These are phyloP conservation scores for Mastacembelus armatus DNA, from an alignment of 2,797 vertebrate genomes.

Conservation along the genomic window DNA sequence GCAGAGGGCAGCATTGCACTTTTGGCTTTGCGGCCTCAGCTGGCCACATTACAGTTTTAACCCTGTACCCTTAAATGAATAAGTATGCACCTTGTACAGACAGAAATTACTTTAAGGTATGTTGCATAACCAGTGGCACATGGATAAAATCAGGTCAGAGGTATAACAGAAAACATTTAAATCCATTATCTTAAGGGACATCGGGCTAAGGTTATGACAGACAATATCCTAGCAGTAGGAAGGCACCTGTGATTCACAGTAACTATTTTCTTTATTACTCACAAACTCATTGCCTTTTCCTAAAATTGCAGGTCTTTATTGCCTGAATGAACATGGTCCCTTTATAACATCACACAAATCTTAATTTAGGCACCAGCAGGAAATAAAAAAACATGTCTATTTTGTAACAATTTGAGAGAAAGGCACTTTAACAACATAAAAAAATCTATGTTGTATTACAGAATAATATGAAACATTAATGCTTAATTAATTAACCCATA, in stretches of 20 bases:
- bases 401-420: conserved; percentile 50
- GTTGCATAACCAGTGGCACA: conserved; percentile 35
- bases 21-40: not conserved
- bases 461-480: conserved; percentile 35
- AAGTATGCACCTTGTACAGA: conserved; percentile 35
- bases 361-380: conserved; percentile 18
- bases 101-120: not conserved
- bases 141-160: not conserved
- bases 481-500: conserved; percentile 45
- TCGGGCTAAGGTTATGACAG: conserved; percentile 1
- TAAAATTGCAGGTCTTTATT: conserved; percentile 22
- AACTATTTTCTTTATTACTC: conserved; percentile 50
- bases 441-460: conserved; percentile 35
- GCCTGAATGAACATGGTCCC: conserved; percentile 39
- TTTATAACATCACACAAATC: conserved; percentile 36
- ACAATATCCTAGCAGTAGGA: not conserved
- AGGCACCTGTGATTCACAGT: not conserved
- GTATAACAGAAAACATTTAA: conserved; percentile 6
- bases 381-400: conserved; percentile 17
- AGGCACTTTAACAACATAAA: conserved; percentile 65
- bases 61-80: conserved; percentile 28
- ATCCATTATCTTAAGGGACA: not conserved
- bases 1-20: conserved; percentile 64
- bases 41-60: not conserved
- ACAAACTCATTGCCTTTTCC: conserved; percentile 5